Evolutionary conservation across 2,113 vertebrate species (phyloP).

Genomic region (Chaetorhynchus papuensis): DNA sequence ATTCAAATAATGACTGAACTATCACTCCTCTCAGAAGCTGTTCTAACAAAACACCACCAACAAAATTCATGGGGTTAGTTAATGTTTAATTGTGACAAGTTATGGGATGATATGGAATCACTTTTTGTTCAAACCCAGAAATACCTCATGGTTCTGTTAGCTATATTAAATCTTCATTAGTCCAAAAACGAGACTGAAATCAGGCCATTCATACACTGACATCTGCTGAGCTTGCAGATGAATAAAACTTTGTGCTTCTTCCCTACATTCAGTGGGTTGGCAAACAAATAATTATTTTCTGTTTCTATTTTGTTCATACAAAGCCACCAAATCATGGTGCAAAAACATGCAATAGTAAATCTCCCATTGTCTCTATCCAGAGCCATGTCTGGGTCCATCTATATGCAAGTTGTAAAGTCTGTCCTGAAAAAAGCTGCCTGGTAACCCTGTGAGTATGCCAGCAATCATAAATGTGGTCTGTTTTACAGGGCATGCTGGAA

Average conservation of each 20-base stretch:
- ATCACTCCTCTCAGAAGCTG: constrained; percentile 3
- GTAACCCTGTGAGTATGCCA: constrained; percentile 22
- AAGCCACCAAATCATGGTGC: constrained; percentile 22
- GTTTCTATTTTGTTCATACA: constrained; percentile 27
- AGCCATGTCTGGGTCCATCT: constrained; percentile 7
- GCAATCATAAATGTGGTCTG: not conserved
- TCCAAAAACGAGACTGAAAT: constrained; percentile 50
- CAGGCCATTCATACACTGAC: constrained; percentile 60
- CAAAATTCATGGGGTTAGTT: constrained; percentile 5
- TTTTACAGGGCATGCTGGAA: not conserved
- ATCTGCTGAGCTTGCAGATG: constrained; percentile 67
- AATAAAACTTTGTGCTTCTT: constrained; percentile 67
- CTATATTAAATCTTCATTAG: constrained; percentile 54
- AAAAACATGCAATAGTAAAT: constrained; percentile 45
- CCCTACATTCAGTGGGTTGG: constrained; percentile 30
- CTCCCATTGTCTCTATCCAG: not conserved
- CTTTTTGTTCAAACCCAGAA: constrained; percentile 36
- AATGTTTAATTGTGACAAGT: not conserved
- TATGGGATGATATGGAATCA: constrained; percentile 32
- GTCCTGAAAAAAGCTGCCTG: constrained; percentile 1
- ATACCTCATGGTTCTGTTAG: constrained; percentile 28
- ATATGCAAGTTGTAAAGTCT: constrained; percentile 15
- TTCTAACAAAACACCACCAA: not conserved
- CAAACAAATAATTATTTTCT: constrained; percentile 68
- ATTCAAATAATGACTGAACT: constrained; percentile 17